phyloP scores from a whole-genome alignment of 92 coral and sea anemone species.

The Desmophyllum pertusum region DNA sequence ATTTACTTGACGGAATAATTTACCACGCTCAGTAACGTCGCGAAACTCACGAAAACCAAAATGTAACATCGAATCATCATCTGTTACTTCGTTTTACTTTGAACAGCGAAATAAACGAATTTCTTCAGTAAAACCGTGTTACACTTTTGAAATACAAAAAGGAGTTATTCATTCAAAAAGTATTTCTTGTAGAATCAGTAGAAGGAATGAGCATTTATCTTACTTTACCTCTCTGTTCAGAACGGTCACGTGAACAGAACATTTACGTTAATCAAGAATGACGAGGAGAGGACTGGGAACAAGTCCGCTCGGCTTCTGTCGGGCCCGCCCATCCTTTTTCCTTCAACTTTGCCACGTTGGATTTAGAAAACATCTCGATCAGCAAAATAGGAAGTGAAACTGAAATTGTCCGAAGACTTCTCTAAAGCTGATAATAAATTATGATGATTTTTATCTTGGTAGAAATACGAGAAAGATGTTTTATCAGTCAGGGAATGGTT shows the following conservation, averaged over 20 bases:
- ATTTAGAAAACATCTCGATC: too few relatives aligned
- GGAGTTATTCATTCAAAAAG: neutral
- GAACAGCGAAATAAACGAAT: neutral
- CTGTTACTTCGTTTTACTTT: neutral
- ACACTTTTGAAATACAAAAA: too few relatives aligned
- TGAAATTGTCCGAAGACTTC: too few relatives aligned
- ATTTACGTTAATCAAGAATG: neutral
- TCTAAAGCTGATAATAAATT: too few relatives aligned
- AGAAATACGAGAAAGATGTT: too few relatives aligned
- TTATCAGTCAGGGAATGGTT: too few relatives aligned
- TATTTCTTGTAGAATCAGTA: neutral
- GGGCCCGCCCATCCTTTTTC: too few relatives aligned
- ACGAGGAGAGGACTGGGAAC: neutral
- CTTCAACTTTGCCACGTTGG: too few relatives aligned
- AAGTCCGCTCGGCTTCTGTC: too few relatives aligned
- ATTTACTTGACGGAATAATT: neutral
- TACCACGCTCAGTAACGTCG: too few relatives aligned
- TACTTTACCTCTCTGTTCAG: conserved; percentile 1
- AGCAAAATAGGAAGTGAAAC: too few relatives aligned
- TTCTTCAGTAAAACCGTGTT: neutral
- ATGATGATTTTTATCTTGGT: too few relatives aligned
- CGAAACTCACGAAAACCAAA: neutral
- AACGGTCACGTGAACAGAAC: conserved; percentile 30
- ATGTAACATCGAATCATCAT: neutral
- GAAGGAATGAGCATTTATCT: neutral